phyloP scores from a whole-genome alignment of 2,113 vertebrate species.

The Ptilorrhoa leucosticta region DNA sequence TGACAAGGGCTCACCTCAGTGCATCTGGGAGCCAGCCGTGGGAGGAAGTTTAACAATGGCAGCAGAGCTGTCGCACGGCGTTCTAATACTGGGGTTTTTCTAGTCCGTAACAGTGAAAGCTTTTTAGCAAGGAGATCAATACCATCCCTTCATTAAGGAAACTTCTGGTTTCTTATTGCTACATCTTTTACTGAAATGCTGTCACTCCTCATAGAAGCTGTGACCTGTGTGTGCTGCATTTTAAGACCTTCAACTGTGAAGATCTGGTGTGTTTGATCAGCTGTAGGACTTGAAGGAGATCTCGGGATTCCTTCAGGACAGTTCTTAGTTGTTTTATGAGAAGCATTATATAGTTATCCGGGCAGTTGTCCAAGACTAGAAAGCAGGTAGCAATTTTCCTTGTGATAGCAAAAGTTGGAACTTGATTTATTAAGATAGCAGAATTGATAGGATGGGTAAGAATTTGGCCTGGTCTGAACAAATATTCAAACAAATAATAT shows the following conservation, averaged over 20 bases:
- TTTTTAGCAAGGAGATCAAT: not conserved
- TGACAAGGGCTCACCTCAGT: not conserved
- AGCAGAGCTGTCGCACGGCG: not conserved
- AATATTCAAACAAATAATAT: not conserved
- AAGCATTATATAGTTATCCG: not conserved
- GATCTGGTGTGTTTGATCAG: not conserved
- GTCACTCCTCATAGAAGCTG: not conserved
- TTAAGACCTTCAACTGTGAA: not conserved
- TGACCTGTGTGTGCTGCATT: not conserved
- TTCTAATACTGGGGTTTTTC: not conserved
- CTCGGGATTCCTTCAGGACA: not conserved
- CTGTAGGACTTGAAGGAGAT: not conserved
- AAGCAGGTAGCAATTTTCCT: not conserved
- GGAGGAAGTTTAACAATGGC: not conserved
- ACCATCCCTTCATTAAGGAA: not conserved
- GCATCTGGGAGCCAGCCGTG: not conserved
- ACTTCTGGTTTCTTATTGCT: not conserved
- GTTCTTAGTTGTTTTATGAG: not conserved
- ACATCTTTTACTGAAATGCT: not conserved
- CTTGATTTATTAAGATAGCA: not conserved
- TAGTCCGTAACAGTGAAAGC: not conserved
- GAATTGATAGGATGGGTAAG: not conserved
- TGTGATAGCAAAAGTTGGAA: not conserved
- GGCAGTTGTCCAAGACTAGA: not conserved
- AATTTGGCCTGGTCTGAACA: not conserved